Evolutionary conservation across 2,113 vertebrate species (phyloP).

Genomic region (Haplotaxodon microlepis): DNA sequence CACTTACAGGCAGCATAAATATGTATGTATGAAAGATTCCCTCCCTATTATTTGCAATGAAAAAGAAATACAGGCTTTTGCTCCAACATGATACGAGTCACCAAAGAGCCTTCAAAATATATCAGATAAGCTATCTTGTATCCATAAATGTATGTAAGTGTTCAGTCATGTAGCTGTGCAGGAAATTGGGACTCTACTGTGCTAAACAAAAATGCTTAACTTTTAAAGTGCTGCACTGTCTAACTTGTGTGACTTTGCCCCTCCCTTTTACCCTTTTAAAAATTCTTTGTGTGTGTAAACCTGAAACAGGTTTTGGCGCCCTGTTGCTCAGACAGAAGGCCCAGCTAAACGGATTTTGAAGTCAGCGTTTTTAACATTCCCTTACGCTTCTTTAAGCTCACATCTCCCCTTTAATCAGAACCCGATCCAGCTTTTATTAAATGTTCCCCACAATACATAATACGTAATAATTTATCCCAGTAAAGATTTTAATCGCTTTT

Average conservation of each 20-base stretch:
- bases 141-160: background rate
- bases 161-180: background rate
- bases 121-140: background rate
- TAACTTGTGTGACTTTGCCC: background rate
- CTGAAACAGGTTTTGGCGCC: constrained; percentile 34
- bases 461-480: background rate
- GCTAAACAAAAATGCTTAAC: background rate
- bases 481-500: background rate
- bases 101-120: background rate
- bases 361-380: background rate
- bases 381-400: background rate
- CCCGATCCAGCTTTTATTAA: constrained; percentile 3
- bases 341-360: constrained; percentile 35
- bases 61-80: background rate
- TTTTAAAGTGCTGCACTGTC: background rate
- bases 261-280: background rate
- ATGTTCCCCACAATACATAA: background rate
- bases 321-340: constrained; percentile 38
- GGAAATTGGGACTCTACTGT: background rate
- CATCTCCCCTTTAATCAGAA: background rate
- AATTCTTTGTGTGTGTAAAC: background rate
- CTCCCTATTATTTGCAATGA: background rate
- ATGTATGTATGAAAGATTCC: background rate
- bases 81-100: background rate
- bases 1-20: constrained; percentile 10